Evolutionary conservation across 2,888 invertebrate species (phyloP).

Genomic region (Mycalesis mineus): DNA sequence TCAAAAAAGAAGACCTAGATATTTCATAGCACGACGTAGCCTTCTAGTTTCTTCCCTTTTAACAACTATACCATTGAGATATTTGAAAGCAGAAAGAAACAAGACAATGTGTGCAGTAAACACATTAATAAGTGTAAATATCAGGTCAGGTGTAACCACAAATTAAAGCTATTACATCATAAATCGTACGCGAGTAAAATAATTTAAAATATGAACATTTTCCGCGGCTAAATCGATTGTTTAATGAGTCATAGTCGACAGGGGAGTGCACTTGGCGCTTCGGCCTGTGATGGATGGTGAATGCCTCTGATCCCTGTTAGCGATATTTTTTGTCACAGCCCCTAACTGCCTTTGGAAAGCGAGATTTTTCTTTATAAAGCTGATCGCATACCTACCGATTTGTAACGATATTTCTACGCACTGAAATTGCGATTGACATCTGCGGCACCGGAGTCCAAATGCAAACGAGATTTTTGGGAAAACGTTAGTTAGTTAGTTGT

Average conservation of each 20-base stretch:
- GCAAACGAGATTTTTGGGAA: no score
- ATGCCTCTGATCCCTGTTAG: conserved; percentile 57
- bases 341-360: conserved; percentile 48
- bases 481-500: no score
- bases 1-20: no score
- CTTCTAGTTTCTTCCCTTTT: no score
- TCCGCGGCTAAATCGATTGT: conserved; percentile 55
- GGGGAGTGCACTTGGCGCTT: conserved; percentile 68
- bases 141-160: no score
- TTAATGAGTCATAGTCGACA: conserved; percentile 72
- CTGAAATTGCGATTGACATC: no score
- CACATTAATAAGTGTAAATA: no score
- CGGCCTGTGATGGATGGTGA: conserved; percentile 67
- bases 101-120: no score
- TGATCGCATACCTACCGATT: not conserved
- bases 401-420: not conserved
- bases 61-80: no score
- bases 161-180: not conserved
- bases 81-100: no score
- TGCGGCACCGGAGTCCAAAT: no score
- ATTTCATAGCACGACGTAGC: no score
- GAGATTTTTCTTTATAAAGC: conserved; percentile 8
- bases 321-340: conserved; percentile 46
- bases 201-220: conserved; percentile 20
- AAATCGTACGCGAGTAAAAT: not conserved